Percentiles rank a stretch among this genome's conserved stretches.
These are phyloP conservation scores for Drosophila leontia DNA, from an alignment of 1,140 invertebrate genomes.

Conservation along the genomic window DNA sequence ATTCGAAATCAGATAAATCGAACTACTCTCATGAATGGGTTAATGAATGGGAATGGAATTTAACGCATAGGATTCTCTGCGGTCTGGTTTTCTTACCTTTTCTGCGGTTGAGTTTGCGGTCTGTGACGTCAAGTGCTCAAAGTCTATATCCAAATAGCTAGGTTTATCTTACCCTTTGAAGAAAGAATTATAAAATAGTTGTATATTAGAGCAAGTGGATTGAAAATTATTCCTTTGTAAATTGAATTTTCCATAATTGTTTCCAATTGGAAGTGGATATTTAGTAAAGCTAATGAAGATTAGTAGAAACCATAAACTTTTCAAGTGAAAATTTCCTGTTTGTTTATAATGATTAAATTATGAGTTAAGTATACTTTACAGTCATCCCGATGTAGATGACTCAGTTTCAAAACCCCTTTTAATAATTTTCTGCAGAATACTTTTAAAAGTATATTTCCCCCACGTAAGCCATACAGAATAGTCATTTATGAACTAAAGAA, in stretches of 20 bases:
- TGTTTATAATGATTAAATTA: conserved; percentile 11
- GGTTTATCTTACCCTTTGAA: not conserved
- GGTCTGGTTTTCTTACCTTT: conserved; percentile 5
- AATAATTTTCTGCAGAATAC: conserved; percentile 14
- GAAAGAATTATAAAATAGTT: conserved; percentile 4
- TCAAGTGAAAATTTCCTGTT: not conserved
- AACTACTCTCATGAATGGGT: conserved; percentile 40
- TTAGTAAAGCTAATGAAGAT: not conserved
- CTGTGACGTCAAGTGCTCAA: conserved; percentile 30
- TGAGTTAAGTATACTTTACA: not conserved
- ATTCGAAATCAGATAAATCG: conserved; percentile 21
- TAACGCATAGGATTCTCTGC: conserved; percentile 1
- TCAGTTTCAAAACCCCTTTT: not conserved
- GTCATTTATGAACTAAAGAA: conserved; percentile 20
- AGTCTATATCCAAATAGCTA: not conserved
- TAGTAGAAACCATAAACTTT: not conserved
- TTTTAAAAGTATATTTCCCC: not conserved
- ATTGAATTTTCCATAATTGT: not conserved
- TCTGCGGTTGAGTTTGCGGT: conserved; percentile 12
- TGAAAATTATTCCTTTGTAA: not conserved
- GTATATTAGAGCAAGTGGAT: not conserved
- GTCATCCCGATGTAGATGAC: conserved; percentile 1
- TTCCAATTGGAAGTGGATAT: not conserved
- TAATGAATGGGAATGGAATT: conserved; percentile 36
- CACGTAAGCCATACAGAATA: not conserved